Evolutionary conservation across 2,113 vertebrate species (phyloP).

Genomic region (Eulemur rufifrons): DNA sequence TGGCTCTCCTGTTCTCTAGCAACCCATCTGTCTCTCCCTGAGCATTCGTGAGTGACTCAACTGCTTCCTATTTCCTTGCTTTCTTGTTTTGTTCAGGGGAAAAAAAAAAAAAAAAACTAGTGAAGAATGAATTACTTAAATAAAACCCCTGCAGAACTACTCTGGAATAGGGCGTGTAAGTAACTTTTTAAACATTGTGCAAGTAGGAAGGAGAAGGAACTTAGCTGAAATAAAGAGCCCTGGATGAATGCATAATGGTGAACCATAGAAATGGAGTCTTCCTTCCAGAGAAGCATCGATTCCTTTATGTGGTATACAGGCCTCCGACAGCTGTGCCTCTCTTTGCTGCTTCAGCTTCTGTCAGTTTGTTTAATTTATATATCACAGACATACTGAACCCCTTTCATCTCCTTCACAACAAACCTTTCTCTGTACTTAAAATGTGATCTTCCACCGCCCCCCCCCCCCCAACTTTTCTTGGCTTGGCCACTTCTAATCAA

Average conservation of each 20-base stretch:
- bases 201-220: not conserved
- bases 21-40: not conserved
- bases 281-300: fast-evolving
- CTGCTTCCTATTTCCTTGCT: not conserved
- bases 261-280: not conserved
- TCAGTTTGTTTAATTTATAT: not conserved
- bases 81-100: not conserved
- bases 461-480: not conserved
- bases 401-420: not conserved
- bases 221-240: not conserved
- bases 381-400: not conserved
- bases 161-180: not conserved
- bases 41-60: not conserved
- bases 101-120: not conserved
- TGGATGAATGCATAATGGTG: not conserved
- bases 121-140: not conserved
- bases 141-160: not conserved
- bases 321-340: not conserved
- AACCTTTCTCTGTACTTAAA: not conserved
- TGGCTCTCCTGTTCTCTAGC: not conserved
- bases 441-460: not conserved
- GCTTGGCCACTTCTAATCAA: no score
- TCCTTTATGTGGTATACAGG: no score
- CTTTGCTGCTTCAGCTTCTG: not conserved
- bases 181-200: not conserved